Percentiles rank a stretch among this genome's conserved stretches.
phyloP scores from a whole-genome alignment of 1,140 invertebrate genomes.

The Scaptomyza pallida region DNA sequence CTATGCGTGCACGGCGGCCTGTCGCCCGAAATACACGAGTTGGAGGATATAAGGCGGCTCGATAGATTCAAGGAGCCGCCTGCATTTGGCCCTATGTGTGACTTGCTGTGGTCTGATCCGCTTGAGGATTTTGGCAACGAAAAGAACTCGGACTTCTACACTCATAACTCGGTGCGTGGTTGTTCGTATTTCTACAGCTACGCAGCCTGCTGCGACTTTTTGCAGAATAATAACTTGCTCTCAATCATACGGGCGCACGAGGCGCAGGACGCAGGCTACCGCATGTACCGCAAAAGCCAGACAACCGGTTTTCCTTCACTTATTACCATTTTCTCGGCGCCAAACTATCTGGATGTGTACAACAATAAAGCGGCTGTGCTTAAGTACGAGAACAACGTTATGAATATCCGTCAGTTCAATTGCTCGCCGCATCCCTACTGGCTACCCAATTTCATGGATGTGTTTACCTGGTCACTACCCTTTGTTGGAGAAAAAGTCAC shows the following conservation, averaged over 20 bases:
- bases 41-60: slow-evolving; percentile 99
- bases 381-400: slow-evolving; percentile 99
- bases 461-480: slow-evolving; percentile 99
- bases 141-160: slow-evolving; percentile 99
- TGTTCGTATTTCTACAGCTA: slow-evolving; percentile 99
- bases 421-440: slow-evolving; percentile 99
- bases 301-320: slow-evolving; percentile 99
- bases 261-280: slow-evolving; percentile 99
- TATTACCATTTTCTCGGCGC: slow-evolving; percentile 99
- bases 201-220: slow-evolving; percentile 99
- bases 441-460: slow-evolving; percentile 99
- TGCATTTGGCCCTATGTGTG: slow-evolving; percentile 99
- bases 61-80: slow-evolving; percentile 99
- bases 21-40: slow-evolving; percentile 99
- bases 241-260: slow-evolving; percentile 99
- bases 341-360: slow-evolving; percentile 99
- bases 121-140: slow-evolving; percentile 99
- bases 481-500: slow-evolving; percentile 99
- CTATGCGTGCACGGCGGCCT: slow-evolving; percentile 99
- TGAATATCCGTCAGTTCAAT: slow-evolving; percentile 99
- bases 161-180: slow-evolving; percentile 99
- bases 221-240: slow-evolving; percentile 99
- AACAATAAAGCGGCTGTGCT: slow-evolving; percentile 99
- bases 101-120: slow-evolving; percentile 99
- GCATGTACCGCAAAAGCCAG: slow-evolving; percentile 99